Percentiles rank a stretch among this genome's conserved stretches.
phyloP scores from a whole-genome alignment of 2,113 vertebrate species.

The Leucoraja erinaceus region DNA sequence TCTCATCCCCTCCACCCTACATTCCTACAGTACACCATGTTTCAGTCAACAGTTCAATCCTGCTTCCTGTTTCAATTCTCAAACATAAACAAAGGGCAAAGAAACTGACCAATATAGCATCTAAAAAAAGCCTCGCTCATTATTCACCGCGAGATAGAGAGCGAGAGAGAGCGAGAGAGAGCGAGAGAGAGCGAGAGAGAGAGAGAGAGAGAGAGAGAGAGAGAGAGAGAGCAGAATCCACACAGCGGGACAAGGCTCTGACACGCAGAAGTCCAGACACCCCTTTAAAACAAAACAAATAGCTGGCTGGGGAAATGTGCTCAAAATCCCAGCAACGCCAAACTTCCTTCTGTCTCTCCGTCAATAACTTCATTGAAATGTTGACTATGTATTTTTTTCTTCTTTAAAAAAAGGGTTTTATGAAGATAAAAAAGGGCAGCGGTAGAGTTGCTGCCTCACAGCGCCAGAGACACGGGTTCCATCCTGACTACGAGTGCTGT shows the following conservation, averaged over 20 bases:
- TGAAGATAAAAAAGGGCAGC: too few relatives aligned
- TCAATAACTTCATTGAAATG: too few relatives aligned
- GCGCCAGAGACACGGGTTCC: too few relatives aligned
- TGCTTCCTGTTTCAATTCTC: constrained; percentile 56
- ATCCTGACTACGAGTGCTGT: too few relatives aligned
- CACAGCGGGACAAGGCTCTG: neutral
- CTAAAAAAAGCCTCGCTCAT: constrained; percentile 24
- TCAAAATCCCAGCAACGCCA: too few relatives aligned
- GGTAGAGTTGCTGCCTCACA: too few relatives aligned
- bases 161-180: too few relatives aligned
- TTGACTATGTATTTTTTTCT: too few relatives aligned
- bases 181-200: too few relatives aligned
- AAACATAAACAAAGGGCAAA: constrained; percentile 52
- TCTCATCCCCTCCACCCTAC: neutral
- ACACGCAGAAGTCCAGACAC: neutral
- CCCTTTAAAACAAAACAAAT: neutral
- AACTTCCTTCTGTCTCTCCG: too few relatives aligned
- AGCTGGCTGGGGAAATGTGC: too few relatives aligned
- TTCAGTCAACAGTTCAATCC: constrained; percentile 48
- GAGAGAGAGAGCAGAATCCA: neutral
- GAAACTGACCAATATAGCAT: constrained; percentile 47
- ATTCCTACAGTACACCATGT: constrained; percentile 46
- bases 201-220: neutral
- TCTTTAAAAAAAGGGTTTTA: too few relatives aligned
- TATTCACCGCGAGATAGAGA: constrained; percentile 3